A percentile compares a stretch with the other conserved stretches of the same genome.
Evolutionary conservation across 1,140 invertebrate species (phyloP).

Genomic region (Drosophila nannoptera): DNA sequence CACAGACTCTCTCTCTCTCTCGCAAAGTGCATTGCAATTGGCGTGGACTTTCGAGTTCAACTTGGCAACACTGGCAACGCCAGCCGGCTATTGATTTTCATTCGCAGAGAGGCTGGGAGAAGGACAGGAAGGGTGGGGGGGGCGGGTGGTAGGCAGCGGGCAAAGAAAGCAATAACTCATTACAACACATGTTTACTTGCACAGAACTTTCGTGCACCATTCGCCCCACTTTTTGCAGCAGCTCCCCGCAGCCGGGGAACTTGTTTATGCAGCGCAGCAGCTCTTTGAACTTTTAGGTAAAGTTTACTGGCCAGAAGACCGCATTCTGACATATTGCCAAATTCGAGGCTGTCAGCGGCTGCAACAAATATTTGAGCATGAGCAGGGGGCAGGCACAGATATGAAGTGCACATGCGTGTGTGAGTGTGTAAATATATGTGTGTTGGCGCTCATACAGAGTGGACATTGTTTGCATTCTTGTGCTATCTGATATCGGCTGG

Average conservation of each 20-base stretch:
- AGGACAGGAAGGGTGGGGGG: not conserved
- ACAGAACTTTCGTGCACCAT: slow-evolving; percentile 56
- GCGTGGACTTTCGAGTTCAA: slow-evolving; percentile 52
- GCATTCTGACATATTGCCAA: slow-evolving; percentile 77
- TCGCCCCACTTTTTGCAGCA: slow-evolving; percentile 15
- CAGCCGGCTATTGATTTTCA: slow-evolving; percentile 61
- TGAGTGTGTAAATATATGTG: not conserved
- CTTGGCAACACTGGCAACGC: slow-evolving; percentile 26
- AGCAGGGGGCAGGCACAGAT: not conserved
- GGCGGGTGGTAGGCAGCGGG: not conserved
- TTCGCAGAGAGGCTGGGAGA: not conserved
- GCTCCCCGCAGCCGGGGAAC: slow-evolving; percentile 13
- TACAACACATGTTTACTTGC: slow-evolving; percentile 70
- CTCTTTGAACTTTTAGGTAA: slow-evolving; percentile 73
- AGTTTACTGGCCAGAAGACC: slow-evolving; percentile 64
- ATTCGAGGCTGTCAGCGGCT: slow-evolving; percentile 60
- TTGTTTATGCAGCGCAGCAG: slow-evolving; percentile 68
- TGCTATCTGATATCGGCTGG: not conserved
- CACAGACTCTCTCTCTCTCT: not conserved
- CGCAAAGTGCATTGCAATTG: slow-evolving; percentile 55
- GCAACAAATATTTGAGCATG: not conserved
- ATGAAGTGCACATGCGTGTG: not conserved
- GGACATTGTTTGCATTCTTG: not conserved
- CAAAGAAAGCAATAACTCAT: slow-evolving; percentile 69
- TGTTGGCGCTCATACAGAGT: not conserved